phyloP scores from a whole-genome alignment of 2,113 vertebrate genomes.

The Pyxicephalus adspersus region DNA sequence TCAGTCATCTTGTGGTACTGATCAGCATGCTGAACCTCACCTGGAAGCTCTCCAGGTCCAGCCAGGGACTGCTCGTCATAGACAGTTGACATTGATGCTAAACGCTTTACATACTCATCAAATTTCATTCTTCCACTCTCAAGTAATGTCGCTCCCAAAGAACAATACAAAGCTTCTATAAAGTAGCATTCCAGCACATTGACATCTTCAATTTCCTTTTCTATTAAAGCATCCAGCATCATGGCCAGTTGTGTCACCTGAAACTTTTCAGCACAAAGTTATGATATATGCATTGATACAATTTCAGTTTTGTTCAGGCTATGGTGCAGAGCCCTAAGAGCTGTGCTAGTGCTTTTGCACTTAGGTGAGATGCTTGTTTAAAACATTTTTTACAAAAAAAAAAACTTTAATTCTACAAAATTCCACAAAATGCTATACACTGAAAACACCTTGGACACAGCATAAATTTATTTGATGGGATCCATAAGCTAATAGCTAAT shows the following conservation, averaged over 20 bases:
- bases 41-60: conserved; percentile 86
- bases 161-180: conserved; percentile 90
- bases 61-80: conserved; percentile 72
- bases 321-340: too few species aligned
- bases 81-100: conserved; percentile 75
- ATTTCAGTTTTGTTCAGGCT: too few species aligned
- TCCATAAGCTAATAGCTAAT: too few species aligned
- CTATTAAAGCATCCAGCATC: conserved; percentile 82
- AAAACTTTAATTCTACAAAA: too few species aligned
- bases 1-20: neutral
- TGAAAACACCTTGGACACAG: too few species aligned
- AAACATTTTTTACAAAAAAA: too few species aligned
- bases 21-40: conserved; percentile 65
- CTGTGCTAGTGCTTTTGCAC: too few species aligned
- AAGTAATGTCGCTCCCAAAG: conserved; percentile 84
- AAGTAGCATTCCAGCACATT: conserved; percentile 87
- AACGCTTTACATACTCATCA: conserved; percentile 80
- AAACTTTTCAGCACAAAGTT: neutral
- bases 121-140: conserved; percentile 79
- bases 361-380: too few species aligned
- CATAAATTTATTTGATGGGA: too few species aligned
- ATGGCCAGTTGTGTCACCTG: conserved; percentile 86
- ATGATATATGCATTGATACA: neutral
- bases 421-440: too few species aligned
- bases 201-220: conserved; percentile 63